phyloP scores from a whole-genome alignment of 2,797 vertebrate genomes.

The Botia kubotai region DNA sequence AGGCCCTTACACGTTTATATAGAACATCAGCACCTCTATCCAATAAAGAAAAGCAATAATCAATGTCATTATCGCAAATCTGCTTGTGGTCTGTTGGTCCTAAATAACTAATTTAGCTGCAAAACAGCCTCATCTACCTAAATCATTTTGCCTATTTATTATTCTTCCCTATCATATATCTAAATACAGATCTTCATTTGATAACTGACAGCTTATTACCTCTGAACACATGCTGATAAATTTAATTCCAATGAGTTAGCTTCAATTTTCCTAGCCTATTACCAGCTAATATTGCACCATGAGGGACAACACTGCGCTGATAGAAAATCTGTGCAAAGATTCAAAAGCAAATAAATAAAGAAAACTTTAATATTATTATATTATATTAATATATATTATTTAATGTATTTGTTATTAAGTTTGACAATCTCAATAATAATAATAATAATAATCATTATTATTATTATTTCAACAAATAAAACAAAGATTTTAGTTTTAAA shows the following conservation, averaged over 20 bases:
- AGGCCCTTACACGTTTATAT: conserved; percentile 64
- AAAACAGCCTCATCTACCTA: conserved; percentile 79
- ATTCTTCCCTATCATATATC: conserved; percentile 84
- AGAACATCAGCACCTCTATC: conserved; percentile 72
- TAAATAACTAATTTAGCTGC: conserved; percentile 84
- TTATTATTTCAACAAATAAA: background rate
- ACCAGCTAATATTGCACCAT: conserved; percentile 78
- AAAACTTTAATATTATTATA: no score
- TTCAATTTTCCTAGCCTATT: conserved; percentile 84
- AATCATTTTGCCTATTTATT: conserved; percentile 78
- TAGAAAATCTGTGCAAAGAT: conserved; percentile 28
- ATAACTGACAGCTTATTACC: conserved; percentile 87
- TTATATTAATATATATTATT: no score
- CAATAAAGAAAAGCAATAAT: conserved; percentile 80
- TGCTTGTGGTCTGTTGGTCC: conserved; percentile 75
- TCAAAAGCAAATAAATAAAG: conserved; percentile 1
- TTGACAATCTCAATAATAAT: background rate
- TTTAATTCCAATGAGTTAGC: conserved; percentile 84
- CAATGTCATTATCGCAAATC: conserved; percentile 77
- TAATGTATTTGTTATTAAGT: conserved; percentile 3
- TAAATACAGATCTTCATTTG: conserved; percentile 87
- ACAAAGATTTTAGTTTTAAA: background rate
- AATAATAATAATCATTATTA: background rate
- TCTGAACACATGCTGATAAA: conserved; percentile 85
- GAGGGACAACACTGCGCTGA: conserved; percentile 69